Evolutionary conservation across 2,888 invertebrate species (phyloP).

Genomic region (Smittia sp.): DNA sequence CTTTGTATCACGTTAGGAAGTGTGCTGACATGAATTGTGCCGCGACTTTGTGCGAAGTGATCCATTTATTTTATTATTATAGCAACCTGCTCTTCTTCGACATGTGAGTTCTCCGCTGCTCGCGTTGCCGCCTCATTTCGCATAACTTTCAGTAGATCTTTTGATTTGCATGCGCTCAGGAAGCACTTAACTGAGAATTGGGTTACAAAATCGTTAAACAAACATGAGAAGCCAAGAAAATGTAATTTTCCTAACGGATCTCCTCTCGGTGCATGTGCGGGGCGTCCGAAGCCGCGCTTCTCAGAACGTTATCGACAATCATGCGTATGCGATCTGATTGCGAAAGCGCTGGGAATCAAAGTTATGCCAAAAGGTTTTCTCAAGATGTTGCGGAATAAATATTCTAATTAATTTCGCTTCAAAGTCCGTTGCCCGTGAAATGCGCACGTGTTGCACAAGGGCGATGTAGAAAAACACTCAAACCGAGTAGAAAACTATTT

Average conservation of each 20-base stretch:
- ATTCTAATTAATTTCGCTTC: too few relatives aligned
- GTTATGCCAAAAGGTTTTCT: too few relatives aligned
- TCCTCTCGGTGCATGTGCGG: too few relatives aligned
- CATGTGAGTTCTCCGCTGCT: slow-evolving; percentile 19
- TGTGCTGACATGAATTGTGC: slow-evolving; percentile 23
- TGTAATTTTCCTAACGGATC: neutral
- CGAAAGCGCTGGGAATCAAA: too few relatives aligned
- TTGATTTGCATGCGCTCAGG: slow-evolving; percentile 16
- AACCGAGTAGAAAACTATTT: too few relatives aligned
- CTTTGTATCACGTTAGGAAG: neutral
- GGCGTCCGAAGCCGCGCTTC: too few relatives aligned
- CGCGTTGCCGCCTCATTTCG: neutral
- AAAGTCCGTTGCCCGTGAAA: too few relatives aligned
- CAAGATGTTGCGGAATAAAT: too few relatives aligned
- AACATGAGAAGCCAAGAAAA: neutral
- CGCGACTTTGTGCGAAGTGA: slow-evolving; percentile 12
- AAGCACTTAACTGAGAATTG: slow-evolving; percentile 26
- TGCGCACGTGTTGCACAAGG: too few relatives aligned
- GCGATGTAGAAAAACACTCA: too few relatives aligned
- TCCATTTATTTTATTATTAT: slow-evolving; percentile 29
- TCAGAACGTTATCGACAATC: too few relatives aligned
- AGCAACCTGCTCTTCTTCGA: slow-evolving; percentile 8
- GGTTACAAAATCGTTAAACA: slow-evolving; percentile 18
- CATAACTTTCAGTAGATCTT: neutral
- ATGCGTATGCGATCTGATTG: too few relatives aligned